A percentile compares a stretch with the other conserved stretches of the same genome.
These are phyloP conservation scores for Carettochelys insculpta DNA, from an alignment of 2,113 vertebrate species.

Conservation along the genomic window DNA sequence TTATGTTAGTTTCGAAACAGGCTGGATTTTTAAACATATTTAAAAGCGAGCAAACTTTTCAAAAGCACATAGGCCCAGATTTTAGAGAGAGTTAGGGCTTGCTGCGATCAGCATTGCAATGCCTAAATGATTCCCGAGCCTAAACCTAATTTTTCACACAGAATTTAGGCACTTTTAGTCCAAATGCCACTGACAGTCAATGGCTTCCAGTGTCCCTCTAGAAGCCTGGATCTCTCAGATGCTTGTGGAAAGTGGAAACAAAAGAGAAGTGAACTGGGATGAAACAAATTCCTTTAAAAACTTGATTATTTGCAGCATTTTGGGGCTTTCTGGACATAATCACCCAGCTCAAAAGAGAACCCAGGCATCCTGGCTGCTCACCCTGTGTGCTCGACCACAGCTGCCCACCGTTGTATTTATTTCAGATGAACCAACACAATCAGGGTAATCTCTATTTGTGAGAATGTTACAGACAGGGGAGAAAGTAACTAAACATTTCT, in stretches of 20 bases:
- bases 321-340: not conserved
- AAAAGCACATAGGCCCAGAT: not conserved
- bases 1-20: not conserved
- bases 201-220: not conserved
- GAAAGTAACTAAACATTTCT: no score
- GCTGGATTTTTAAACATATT: not conserved
- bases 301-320: not conserved
- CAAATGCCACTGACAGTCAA: not conserved
- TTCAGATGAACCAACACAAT: no score
- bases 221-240: not conserved
- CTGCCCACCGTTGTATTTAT: not conserved
- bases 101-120: not conserved
- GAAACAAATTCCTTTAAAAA: not conserved
- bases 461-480: accelerated
- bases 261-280: accelerated
- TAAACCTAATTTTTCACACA: not conserved
- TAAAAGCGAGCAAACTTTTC: not conserved
- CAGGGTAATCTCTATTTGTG: accelerated
- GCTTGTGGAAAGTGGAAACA: accelerated
- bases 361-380: not conserved
- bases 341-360: not conserved
- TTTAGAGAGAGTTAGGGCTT: not conserved
- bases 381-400: not conserved
- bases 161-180: not conserved
- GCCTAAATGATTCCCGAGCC: not conserved